phyloP scores from a whole-genome alignment of 2,888 invertebrate genomes.

The Acronicta leporina region DNA sequence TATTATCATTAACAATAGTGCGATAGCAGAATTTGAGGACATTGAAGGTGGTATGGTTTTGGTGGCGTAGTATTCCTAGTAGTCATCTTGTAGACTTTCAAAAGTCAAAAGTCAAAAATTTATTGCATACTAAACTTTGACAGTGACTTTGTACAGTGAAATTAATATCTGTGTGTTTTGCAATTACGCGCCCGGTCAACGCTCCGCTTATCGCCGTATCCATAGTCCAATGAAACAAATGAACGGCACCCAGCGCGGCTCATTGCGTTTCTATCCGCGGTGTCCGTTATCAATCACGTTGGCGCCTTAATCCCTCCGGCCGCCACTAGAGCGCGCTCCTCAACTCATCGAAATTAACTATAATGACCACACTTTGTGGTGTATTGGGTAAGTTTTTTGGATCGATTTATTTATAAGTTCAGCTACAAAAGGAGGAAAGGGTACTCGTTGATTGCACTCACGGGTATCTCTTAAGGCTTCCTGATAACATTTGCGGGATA shows the following conservation, averaged over 20 bases:
- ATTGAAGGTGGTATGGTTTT: too few relatives aligned
- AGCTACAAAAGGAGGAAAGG: background rate
- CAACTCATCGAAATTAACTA: conserved; percentile 22
- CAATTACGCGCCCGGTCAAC: background rate
- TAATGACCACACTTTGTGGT: conserved; percentile 16
- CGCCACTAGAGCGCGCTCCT: conserved; percentile 20
- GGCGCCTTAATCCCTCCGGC: conserved; percentile 27
- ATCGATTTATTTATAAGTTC: conserved; percentile 2
- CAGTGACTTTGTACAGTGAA: too few relatives aligned
- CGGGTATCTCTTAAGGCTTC: too few relatives aligned
- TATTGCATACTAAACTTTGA: too few relatives aligned
- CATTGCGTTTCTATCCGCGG: conserved; percentile 50
- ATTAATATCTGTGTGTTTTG: background rate
- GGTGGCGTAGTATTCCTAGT: too few relatives aligned
- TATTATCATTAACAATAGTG: too few relatives aligned
- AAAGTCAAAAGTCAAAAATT: too few relatives aligned
- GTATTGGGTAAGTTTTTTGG: conserved; percentile 1
- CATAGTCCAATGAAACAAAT: conserved; percentile 40
- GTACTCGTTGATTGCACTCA: background rate
- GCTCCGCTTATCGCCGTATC: conserved; percentile 6
- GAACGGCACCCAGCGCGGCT: conserved; percentile 43
- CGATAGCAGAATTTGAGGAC: too few relatives aligned
- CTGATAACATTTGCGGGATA: too few relatives aligned
- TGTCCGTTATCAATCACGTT: conserved; percentile 50
- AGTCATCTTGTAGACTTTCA: too few relatives aligned